Evolutionary conservation across 2,888 invertebrate species (phyloP), one percentile per base, ranked within the genome.

Genomic region (Drosophila greeni): DNA sequence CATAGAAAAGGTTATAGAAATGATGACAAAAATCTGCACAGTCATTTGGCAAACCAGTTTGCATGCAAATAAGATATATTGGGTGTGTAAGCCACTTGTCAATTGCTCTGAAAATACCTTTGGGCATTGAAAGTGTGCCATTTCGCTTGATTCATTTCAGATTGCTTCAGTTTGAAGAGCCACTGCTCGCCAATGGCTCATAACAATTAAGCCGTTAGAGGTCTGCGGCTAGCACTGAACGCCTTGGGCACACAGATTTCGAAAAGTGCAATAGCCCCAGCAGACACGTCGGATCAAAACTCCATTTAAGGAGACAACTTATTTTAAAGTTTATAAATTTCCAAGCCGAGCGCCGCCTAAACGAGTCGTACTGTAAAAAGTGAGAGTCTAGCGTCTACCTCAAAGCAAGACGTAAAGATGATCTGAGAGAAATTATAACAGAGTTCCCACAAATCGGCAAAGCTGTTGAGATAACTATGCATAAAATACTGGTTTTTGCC

Each of bases 351-450:
- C 51, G 12, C 36, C 20, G 43, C 59, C 53, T 33, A 11, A 39
- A 16, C 31, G 31, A 33, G 31, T 16, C 29, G 31, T 31, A 51
- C 59, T 47, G 68, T 58, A 66, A 76, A 85, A 85, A 86, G 85
- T 84, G 85, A 85, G 85, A 86, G 85, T 85, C 84, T 39, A 36
- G 43, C 47, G 52, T 48, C 55, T 48, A 7, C 31, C 45, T 24
- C 14, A 7, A 16, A 42, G 57, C 26, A 20, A 34, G 16, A 33
- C 11, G n/a, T 51, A 20, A 64, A 45, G 52, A 40, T n/a, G 36
- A 37, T 42, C 54, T 43, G 67, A 84, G 84, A 84, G 82, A 85
- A 82, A 82, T 82, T 82, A 75, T 75, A 82, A 40, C 72, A 69
- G 65, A 57, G 66, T 40, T 66, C 48, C 49, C 53, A 74, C 58